Evolutionary conservation across 2,113 vertebrate genomes (phyloP), one percentile per base, ranked within the genome.

Genomic region (Macquaria australasica): DNA sequence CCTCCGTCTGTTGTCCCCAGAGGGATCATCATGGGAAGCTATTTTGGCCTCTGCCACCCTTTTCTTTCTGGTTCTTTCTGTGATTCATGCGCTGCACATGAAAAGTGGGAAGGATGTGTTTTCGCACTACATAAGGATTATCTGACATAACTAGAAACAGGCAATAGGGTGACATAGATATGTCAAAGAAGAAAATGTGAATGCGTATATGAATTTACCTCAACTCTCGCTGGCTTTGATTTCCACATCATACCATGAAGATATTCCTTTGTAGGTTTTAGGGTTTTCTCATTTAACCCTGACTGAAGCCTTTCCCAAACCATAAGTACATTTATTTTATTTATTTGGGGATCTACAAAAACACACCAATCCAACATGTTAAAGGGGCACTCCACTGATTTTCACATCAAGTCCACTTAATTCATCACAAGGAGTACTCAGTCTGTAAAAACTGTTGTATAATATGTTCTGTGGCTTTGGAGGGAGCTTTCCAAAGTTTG

Each of bases 21-120:
- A 69, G 73, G 70, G 45, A 56, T 59, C 12, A 43, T 82, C 39
- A 73, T 23, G 12, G n/a, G 15, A 62, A 39, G 43, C 72, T 78
- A 86, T 71, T 74, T 56, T 79, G 31, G 56, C 37, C 53, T 51
- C 69, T 62, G 55, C 8, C 59, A 25, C 63, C 3, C 31, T 51
- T 70, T 71, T 62, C 45, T 20, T 56, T 79, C 53, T 63, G 39
- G 3, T 21, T 56, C n/a, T 41, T 20, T 80, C 20, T n/a, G 23
- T 86, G 74, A 79, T 62, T 72, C 56, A 78, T n/a, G 25, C 21
- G 20, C 25, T 50, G 56, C 58, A 34, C 1, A 53, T 72, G 39
- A 74, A 67, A 75, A 56, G 14, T 64, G 39, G 18, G 14, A 69
- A 76, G 55, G 67, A 81, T 60, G 23, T 7, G 15, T 64, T 83